phyloP scores from a whole-genome alignment of 2,113 vertebrate species.

The Cercopithecus mona region DNA sequence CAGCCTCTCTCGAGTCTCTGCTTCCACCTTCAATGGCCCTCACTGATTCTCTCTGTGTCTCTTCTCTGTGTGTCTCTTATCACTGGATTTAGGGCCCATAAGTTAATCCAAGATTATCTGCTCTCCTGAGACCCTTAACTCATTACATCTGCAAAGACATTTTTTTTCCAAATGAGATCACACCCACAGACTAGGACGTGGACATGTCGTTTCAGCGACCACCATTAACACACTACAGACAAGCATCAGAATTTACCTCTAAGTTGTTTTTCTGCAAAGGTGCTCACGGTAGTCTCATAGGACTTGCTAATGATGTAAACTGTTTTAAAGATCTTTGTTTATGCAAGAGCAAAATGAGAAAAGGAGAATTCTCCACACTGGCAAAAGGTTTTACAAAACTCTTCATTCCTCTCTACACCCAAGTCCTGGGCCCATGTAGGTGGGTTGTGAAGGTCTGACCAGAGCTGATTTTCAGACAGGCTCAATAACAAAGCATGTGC shows the following conservation, averaged over 20 bases:
- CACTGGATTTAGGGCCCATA: not conserved
- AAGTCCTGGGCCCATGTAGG: not conserved
- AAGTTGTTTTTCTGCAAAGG: not conserved
- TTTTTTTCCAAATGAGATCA: not conserved
- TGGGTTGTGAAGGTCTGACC: accelerated
- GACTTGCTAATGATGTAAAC: not conserved
- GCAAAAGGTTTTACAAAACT: not conserved
- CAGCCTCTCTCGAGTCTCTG: not conserved
- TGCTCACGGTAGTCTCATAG: not conserved
- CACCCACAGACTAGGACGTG: not conserved
- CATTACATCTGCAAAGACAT: not conserved
- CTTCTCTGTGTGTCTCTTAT: not conserved
- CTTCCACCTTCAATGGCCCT: too few species aligned
- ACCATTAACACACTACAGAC: not conserved
- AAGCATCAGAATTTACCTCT: not conserved
- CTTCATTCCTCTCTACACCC: not conserved
- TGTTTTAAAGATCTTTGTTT: not conserved
- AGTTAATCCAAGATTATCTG: not conserved
- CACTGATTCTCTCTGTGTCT: not conserved
- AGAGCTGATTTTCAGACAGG: not conserved
- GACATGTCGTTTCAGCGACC: not conserved
- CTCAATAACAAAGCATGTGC: not conserved
- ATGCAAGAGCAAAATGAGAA: not conserved
- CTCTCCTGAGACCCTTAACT: not conserved
- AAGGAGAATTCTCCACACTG: not conserved